Conservation (phyloP, 2,113 vertebrate genomes). For the Astatoreochromis straeleni region DNA sequence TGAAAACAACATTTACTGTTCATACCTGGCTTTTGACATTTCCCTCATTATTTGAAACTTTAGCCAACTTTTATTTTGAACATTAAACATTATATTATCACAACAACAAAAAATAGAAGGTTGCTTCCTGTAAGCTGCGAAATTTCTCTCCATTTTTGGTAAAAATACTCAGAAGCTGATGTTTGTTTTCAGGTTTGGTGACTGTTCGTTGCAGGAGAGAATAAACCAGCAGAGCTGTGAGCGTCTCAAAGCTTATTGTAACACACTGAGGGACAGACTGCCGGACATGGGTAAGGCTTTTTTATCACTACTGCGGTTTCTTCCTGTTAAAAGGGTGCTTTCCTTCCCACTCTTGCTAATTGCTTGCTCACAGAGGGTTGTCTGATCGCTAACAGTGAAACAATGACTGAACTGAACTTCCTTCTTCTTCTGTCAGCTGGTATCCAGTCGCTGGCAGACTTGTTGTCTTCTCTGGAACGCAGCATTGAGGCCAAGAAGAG, state of each 20-base stretch:
- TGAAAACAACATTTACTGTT: background rate
- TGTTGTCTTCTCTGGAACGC: constrained; percentile 79
- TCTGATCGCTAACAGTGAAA: background rate
- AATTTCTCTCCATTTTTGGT: rapidly evolving
- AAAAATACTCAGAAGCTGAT: background rate
- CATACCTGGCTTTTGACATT: background rate
- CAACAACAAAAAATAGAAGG: background rate
- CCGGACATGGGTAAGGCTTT: constrained; percentile 33
- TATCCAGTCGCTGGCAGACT: constrained; percentile 61
- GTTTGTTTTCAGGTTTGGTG: constrained; percentile 75
- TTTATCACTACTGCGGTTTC: background rate
- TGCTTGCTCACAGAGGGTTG: background rate
- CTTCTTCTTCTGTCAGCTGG: background rate
- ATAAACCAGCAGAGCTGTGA: constrained; percentile 84
- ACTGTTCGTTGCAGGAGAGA: constrained; percentile 83
- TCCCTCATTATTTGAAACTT: background rate
- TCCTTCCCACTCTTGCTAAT: background rate
- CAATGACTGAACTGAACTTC: background rate
- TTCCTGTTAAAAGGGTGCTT: background rate
- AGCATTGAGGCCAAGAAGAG: constrained; percentile 80
- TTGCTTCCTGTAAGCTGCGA: background rate
- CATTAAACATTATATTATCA: background rate
- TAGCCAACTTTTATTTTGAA: background rate
- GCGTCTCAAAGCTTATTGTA: constrained; percentile 76
- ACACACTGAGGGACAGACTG: constrained; percentile 73